phyloP scores from a whole-genome alignment of 92 coral and sea anemone species.

The Nematostella vectensis region DNA sequence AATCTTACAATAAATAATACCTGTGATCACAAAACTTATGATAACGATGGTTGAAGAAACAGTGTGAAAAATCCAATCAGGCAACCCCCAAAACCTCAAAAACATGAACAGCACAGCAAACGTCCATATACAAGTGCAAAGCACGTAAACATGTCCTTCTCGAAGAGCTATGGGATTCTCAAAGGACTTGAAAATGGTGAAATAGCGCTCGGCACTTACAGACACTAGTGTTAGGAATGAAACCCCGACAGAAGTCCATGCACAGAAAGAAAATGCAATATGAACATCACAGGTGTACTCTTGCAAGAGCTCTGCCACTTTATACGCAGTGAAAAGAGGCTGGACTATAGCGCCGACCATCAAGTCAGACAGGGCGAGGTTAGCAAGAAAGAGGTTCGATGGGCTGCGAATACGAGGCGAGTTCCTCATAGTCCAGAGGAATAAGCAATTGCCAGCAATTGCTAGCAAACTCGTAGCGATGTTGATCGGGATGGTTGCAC shows the following conservation, averaged over 20 bases:
- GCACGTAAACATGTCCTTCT: neutral
- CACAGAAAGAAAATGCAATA: constrained; percentile 12
- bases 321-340: constrained; percentile 20
- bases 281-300: constrained; percentile 16
- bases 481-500: constrained; percentile 1
- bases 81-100: constrained; percentile 12
- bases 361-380: constrained; percentile 23
- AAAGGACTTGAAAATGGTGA: constrained; percentile 17
- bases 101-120: constrained; percentile 2
- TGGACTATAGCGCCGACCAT: constrained; percentile 20
- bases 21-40: constrained; percentile 10
- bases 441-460: constrained; percentile 8
- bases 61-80: constrained; percentile 5
- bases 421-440: constrained; percentile 8
- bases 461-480: neutral
- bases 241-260: constrained; percentile 21
- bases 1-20: constrained; percentile 11
- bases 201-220: constrained; percentile 12
- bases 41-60: constrained; percentile 7
- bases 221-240: constrained; percentile 16
- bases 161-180: neutral
- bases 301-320: constrained; percentile 9
- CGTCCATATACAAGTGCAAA: constrained; percentile 12
- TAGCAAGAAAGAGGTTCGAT: constrained; percentile 18
- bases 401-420: constrained; percentile 6